A percentile compares a stretch with the other conserved stretches of the same genome.
Evolutionary conservation across 1,140 invertebrate genomes (phyloP).

Genomic region (Goniozus legneri): DNA sequence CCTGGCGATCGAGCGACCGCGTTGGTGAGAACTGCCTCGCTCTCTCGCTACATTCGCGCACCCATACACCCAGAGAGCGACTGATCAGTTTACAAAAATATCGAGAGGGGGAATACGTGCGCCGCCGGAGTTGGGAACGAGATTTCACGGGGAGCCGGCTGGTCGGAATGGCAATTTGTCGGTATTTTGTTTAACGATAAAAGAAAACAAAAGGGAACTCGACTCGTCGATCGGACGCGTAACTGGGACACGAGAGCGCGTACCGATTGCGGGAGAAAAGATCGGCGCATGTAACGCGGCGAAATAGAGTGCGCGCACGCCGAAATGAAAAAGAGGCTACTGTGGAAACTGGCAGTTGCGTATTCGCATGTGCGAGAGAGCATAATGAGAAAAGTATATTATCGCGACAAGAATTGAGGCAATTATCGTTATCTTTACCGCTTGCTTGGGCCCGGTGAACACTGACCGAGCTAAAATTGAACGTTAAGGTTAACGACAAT

Average conservation of each 20-base stretch:
- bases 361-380: not conserved
- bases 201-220: too few relatives aligned
- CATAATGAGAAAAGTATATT: slow-evolving; percentile 9
- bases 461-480: slow-evolving; percentile 20
- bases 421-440: slow-evolving; percentile 21
- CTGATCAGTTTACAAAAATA: slow-evolving; percentile 9
- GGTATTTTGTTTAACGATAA: too few relatives aligned
- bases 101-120: slow-evolving; percentile 12
- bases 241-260: not conserved
- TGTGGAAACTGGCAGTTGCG: too few relatives aligned
- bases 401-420: slow-evolving; percentile 7
- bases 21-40: too few relatives aligned
- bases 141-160: slow-evolving; percentile 13
- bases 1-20: too few relatives aligned
- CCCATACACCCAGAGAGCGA: too few relatives aligned
- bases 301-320: too few relatives aligned
- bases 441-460: slow-evolving; percentile 10
- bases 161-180: too few relatives aligned
- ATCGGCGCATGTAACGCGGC: too few relatives aligned
- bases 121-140: slow-evolving; percentile 17
- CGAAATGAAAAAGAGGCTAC: too few relatives aligned
- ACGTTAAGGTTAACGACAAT: slow-evolving; percentile 17
- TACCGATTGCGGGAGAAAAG: not conserved
- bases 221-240: not conserved
- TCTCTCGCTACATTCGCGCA: too few relatives aligned